Evolutionary conservation across 2,888 invertebrate species (phyloP).

Genomic region (Apoderus coryli): DNA sequence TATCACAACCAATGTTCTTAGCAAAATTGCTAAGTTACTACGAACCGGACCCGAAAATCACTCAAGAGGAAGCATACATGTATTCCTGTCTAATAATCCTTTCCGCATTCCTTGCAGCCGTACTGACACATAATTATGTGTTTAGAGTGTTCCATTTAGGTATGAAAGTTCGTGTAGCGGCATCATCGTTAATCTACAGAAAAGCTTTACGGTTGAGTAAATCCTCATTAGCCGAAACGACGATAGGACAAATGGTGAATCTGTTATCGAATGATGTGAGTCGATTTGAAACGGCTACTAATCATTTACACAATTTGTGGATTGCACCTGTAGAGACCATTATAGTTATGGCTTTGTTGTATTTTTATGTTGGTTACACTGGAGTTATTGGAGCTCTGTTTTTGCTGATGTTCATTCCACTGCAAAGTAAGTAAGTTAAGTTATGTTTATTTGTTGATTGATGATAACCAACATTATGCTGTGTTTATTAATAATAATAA

Average conservation of each 20-base stretch:
- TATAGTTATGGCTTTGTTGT: constrained; percentile 40
- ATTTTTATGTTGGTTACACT: constrained; percentile 29
- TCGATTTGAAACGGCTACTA: constrained; percentile 64
- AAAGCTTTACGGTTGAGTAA: constrained; percentile 20
- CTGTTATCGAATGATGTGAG: constrained; percentile 40
- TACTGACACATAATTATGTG: constrained; percentile 63
- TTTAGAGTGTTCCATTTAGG: constrained; percentile 68
- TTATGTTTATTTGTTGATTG: background rate
- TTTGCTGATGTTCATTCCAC: constrained; percentile 26
- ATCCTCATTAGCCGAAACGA: constrained; percentile 18
- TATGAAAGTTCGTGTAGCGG: constrained; percentile 69
- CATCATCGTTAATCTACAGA: constrained; percentile 69
- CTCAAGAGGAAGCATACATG: constrained; percentile 48
- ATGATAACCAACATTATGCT: too few relatives aligned
- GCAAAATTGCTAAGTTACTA: constrained; percentile 43
- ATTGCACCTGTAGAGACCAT: constrained; percentile 48
- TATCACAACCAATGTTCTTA: constrained; percentile 21
- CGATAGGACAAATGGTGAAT: constrained; percentile 22
- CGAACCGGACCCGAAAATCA: constrained; percentile 31
- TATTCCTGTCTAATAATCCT: constrained; percentile 59
- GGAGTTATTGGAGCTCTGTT: constrained; percentile 31
- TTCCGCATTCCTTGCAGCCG: constrained; percentile 29
- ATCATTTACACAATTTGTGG: constrained; percentile 68
- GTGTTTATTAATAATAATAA: too few relatives aligned
- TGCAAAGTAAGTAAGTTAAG: constrained; percentile 26